These are phyloP conservation scores for Bovichtus diacanthus DNA, from an alignment of 2,797 vertebrate genomes.

Conservation along the genomic window DNA sequence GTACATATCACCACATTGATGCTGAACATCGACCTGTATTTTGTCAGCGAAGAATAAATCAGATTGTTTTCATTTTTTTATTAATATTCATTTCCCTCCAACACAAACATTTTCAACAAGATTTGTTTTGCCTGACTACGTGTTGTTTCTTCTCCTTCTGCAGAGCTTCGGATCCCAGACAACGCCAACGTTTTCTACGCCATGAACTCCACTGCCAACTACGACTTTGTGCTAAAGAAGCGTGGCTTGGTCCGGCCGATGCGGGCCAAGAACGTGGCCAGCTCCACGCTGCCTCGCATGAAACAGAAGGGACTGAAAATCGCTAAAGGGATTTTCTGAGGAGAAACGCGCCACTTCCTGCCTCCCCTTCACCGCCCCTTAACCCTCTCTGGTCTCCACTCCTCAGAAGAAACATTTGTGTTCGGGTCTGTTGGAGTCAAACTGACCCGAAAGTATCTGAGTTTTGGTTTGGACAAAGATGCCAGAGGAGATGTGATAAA, in stretches of 20 bases:
- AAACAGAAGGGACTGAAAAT: conserved; percentile 97
- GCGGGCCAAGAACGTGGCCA: conserved; percentile 90
- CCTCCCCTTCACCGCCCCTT: conserved; percentile 5
- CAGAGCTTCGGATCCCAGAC: conserved; percentile 95
- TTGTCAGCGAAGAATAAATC: not conserved
- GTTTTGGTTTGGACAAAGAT: conserved; percentile 31
- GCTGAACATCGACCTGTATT: too few species aligned
- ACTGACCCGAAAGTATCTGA: conserved; percentile 23
- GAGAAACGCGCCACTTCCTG: conserved; percentile 39
- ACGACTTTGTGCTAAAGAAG: conserved; percentile 94
- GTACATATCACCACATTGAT: not conserved
- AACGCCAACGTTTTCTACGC: conserved; percentile 97
- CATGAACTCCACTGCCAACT: conserved; percentile 97
- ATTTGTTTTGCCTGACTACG: not conserved
- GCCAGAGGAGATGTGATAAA: conserved; percentile 42
- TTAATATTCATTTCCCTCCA: not conserved
- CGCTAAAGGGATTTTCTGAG: conserved; percentile 95
- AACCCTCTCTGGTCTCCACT: conserved; percentile 27
- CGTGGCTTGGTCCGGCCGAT: conserved; percentile 86
- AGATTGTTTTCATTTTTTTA: not conserved
- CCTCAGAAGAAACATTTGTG: conserved; percentile 27
- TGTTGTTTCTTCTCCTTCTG: not conserved
- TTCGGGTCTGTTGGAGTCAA: conserved; percentile 2
- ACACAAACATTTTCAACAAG: too few species aligned
- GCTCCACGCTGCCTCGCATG: conserved; percentile 94